Base-by-base conservation (phyloP, 2,113 vertebrate genomes). In the Plectropomus leopardus region DNA sequence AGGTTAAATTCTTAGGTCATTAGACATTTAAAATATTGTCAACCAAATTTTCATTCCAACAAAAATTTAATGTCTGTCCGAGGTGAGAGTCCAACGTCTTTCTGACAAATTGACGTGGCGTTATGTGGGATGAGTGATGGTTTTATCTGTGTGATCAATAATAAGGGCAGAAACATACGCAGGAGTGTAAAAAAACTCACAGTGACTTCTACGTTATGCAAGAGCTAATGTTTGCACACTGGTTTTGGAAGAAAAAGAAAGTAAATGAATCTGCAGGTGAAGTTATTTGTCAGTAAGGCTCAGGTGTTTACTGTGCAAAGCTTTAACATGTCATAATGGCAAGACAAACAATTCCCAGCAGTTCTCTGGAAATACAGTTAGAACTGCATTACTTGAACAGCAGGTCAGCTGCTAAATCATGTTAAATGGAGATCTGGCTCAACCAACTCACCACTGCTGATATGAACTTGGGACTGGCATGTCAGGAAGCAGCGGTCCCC, bases 401-500 rank as follows among this genome's bases (percentile, higher is more conserved):
- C 19, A 61, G 21, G 19, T 36, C n/a, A n/a, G n/a, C 28, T 36
- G 32, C 2, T 42, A 24, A 53, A 30, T 76, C 11, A 58, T 16
- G 9, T 16, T 44, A 28, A 32, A 44, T 3, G 24, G 7, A 80
- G 21, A 57, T 42, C 13, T 50, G 53, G 19, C 11, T 76, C n/a
- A n/a, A 44, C 10, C 50, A 44, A 96, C 97, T 98, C 94, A 99
- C 98, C 98, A 87, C 96, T 96, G 86, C 94, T 96, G 59, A 98
- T 94, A 72, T 95, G 96, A 90, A 96, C 94, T 93, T 96, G 96
- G 0, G 97, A 96, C 88, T 94, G 96, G 90, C 97, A 99, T 85
- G 94, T 97, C 86, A 99, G 93, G 92, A 96, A 96, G 92, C 98
- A 99, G 85, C 92, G 96, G 78, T 99, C 97, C 11, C 93, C 96